Percentiles rank a stretch among this genome's conserved stretches.
Conservation (phyloP, 2,113 vertebrate genomes). For the Galbula dea region DNA sequence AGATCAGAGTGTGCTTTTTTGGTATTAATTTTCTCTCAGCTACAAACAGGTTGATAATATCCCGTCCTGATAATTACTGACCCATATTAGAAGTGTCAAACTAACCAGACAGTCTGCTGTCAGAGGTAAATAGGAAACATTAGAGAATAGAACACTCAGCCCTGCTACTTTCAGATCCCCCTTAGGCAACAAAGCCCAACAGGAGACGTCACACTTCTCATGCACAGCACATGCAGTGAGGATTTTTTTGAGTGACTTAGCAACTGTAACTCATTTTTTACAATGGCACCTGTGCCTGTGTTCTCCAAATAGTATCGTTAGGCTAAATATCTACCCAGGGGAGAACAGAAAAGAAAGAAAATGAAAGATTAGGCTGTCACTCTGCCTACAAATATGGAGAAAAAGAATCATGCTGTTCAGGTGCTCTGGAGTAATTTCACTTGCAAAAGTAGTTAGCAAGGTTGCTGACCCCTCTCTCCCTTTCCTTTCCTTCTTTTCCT, state of each 20-base stretch:
- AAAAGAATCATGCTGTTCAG: not conserved
- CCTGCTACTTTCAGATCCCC: not conserved
- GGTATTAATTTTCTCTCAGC: conserved; percentile 8
- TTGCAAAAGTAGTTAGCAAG: not conserved
- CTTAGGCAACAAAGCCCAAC: not conserved
- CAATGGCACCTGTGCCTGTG: not conserved
- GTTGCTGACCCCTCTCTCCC: not conserved
- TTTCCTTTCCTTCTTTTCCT: not conserved
- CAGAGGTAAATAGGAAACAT: not conserved
- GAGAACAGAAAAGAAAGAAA: not conserved
- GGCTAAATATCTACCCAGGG: not conserved
- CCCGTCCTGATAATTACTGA: not conserved
- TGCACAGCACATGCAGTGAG: not conserved
- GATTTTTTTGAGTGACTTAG: not conserved
- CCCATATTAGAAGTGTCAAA: not conserved
- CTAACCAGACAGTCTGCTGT: not conserved
- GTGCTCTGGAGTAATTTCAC: not conserved
- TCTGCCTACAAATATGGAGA: not conserved
- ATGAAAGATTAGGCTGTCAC: not conserved
- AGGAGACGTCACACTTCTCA: not conserved
- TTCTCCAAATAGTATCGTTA: not conserved
- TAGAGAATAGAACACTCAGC: not conserved
- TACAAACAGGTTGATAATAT: conserved; percentile 35
- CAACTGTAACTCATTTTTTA: not conserved
- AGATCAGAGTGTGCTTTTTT: not conserved